A percentile compares a stretch with the other conserved stretches of the same genome.
Conservation (phyloP, 2,113 vertebrate species). For the Scortum barcoo region DNA sequence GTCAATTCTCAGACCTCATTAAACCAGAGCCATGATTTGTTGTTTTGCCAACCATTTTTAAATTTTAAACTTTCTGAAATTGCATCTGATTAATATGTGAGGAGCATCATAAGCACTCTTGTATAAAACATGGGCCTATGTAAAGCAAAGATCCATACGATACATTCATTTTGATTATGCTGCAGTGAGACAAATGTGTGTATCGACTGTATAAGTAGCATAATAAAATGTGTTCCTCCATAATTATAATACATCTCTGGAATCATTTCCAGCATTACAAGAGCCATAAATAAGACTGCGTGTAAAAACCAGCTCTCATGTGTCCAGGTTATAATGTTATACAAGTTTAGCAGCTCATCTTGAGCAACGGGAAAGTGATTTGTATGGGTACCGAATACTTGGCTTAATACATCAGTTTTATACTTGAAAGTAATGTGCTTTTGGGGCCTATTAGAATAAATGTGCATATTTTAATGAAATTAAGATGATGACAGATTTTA, state of each 20-base stretch:
- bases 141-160: conserved; percentile 24
- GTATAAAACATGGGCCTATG: neutral
- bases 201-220: neutral
- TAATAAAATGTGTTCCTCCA: conserved; percentile 16
- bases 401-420: conserved; percentile 57
- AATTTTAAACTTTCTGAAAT: conserved; percentile 36
- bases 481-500: conserved; percentile 38
- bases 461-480: conserved; percentile 60
- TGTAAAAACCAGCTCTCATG: conserved; percentile 12
- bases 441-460: conserved; percentile 53
- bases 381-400: conserved; percentile 26
- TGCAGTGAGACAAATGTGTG: conserved; percentile 51
- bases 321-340: conserved; percentile 33
- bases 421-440: conserved; percentile 54
- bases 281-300: conserved; percentile 12
- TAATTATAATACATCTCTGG: conserved; percentile 29
- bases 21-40: conserved; percentile 43
- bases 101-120: conserved; percentile 1
- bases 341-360: conserved; percentile 29
- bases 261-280: conserved; percentile 27
- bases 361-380: conserved; percentile 30
- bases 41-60: conserved; percentile 46
- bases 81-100: conserved; percentile 23
- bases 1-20: conserved; percentile 61
- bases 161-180: conserved; percentile 33